Base-by-base conservation (phyloP, 2,888 invertebrate genomes). In the Cepaea hortensis region DNA sequence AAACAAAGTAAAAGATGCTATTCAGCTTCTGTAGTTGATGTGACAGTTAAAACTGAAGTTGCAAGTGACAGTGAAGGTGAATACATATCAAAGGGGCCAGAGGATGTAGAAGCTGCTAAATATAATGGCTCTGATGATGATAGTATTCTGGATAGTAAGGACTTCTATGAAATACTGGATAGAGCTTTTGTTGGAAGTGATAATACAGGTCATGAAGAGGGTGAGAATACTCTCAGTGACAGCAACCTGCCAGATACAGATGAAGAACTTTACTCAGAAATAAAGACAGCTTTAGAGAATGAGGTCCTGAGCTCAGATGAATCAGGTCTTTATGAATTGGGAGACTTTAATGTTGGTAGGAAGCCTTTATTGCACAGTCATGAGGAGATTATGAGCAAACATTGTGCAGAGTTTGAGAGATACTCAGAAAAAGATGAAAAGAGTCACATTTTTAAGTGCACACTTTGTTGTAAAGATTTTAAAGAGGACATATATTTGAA, bases 151-250 rank as follows among this genome's bases (percentile, higher is more conserved):
- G 73, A 46, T 3, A 85, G 80, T 65, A 35, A 72, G 5, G 80
- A 73, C 23, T 85, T 85, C 62, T 73, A 72, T 85, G 85, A 85
- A 62, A 85, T 85, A 61, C 68, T 85, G 20, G 81, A 85, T 46
- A 81, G 1, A 6, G 85, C 85, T 62, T n/a, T 85, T n/a, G 85
- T 73, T 65, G 84, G 84, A 46, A 84, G 84, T 84, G 72, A 81
- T 20, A 80, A 85, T 46, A 81, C 2, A 6, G 85, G 73, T 62
- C 46, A 81, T n/a, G 85, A 85, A 46, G 84, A 77, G 46, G 77
- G 84, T 84, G 84, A 77, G 65, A 68, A 77, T 77, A 77, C 76
- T 68, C 23, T 84, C 48, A 84, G 68, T 77, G 76, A 84, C 62
- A 35, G 68, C 65, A 77, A 77, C 1, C 3, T 76, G 18, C 77